phyloP scores from a whole-genome alignment of 2,113 vertebrate species.

The Fulmarus glacialis region DNA sequence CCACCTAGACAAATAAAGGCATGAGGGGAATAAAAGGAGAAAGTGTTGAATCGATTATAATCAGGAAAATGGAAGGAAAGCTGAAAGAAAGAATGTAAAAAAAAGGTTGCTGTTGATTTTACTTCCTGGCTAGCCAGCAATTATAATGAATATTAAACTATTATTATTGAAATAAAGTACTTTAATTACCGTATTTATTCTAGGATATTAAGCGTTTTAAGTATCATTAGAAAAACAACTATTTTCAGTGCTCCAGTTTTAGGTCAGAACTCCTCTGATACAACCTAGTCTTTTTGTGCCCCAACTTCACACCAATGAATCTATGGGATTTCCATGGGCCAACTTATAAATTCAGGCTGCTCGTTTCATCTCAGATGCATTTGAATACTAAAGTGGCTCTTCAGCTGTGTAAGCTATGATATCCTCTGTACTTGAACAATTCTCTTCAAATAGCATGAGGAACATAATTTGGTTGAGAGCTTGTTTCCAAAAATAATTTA shows the following conservation, averaged over 20 bases:
- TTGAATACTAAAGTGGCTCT: neutral
- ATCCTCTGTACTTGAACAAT: conserved; percentile 9
- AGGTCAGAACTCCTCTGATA: neutral
- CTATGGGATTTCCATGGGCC: neutral
- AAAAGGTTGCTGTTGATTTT: neutral
- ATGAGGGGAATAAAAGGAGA: neutral
- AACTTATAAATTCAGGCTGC: neutral
- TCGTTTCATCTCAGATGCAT: neutral
- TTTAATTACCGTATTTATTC: neutral
- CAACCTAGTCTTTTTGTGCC: neutral
- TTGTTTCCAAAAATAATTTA: conserved; percentile 21
- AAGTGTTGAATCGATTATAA: neutral
- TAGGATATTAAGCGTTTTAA: neutral
- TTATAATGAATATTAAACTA: neutral
- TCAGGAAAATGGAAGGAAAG: neutral
- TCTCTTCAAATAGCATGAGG: conserved; percentile 15
- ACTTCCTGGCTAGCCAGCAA: neutral
- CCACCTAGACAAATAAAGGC: neutral
- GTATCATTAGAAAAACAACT: neutral
- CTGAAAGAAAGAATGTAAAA: neutral
- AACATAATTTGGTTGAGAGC: conserved; percentile 4
- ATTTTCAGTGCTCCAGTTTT: neutral
- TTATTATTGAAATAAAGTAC: neutral
- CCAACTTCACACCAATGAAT: neutral
- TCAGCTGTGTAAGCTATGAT: conserved; percentile 1